phyloP scores from a whole-genome alignment of 2,113 vertebrate species.

The Emydocephalus ijimae region DNA sequence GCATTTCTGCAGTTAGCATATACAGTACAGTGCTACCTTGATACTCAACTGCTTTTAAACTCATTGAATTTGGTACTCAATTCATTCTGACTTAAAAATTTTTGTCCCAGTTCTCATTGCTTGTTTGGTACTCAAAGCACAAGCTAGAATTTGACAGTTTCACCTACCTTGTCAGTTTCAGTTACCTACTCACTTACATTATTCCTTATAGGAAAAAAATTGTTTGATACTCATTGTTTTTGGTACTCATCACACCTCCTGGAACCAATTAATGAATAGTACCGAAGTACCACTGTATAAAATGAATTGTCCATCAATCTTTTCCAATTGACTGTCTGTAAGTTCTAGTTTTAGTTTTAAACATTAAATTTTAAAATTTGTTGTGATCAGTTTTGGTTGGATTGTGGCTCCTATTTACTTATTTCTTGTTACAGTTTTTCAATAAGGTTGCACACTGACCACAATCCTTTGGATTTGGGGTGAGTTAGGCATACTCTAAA shows the following conservation, averaged over 20 bases:
- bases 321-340: not conserved
- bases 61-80: not conserved
- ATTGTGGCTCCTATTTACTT: not conserved
- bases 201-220: not conserved
- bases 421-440: not conserved
- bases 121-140: not conserved
- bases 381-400: not conserved
- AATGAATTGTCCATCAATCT: not conserved
- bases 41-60: not conserved
- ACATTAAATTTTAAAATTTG: not conserved
- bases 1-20: not conserved
- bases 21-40: not conserved
- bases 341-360: not conserved
- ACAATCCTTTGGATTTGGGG: not conserved
- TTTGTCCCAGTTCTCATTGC: not conserved
- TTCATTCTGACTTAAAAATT: not conserved
- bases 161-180: not conserved
- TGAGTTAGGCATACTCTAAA: not conserved
- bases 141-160: no score
- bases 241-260: not conserved
- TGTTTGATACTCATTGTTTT: not conserved
- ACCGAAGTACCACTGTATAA: not conserved
- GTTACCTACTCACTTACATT: not conserved
- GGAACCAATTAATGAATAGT: not conserved
- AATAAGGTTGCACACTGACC: not conserved